Base-by-base conservation (phyloP, 2,888 invertebrate genomes). In the Fragum whitleyi region DNA sequence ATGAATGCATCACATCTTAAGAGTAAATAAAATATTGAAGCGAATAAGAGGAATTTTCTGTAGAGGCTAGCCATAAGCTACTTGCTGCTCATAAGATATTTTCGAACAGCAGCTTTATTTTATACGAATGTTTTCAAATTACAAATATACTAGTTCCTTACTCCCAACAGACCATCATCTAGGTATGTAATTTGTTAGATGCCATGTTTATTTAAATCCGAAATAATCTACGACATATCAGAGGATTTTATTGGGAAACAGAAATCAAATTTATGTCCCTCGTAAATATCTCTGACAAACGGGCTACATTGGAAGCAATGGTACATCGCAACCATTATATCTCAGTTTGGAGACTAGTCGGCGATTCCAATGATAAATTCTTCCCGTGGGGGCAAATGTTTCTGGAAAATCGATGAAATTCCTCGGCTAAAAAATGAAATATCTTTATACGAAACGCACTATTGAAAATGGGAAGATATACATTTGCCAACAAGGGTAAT, bases 201-300 rank as follows among this genome's bases (percentile, higher is more conserved):
- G 42, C 42, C 65, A 65, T 42, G 26, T 39, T 42, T 26, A 65
- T 65, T 42, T 19, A 65, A 65, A 65, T 65, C 65, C n/a, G 42
- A 23, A n/a, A 65, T 42, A 23, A 65, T 65, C 65, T 65, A 65
- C 21, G 65, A 65, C 36, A 9, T 5, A 42, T 29, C 42, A 42
- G 5, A 42, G 21, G 23, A 19, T 65, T 65, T 65, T 65, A 65
- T 39, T 36, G 14, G 65, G 21, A 28, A 21, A 21, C 26, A 65
- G 65, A 42, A 65, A 65, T 65, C 65, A 65, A 42, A 65, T 65
- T 65, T 65, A 65, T 65, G 29, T 42, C 42, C 26, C 39, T 42
- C 65, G 23, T 65, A 42, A 65, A 65, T 42, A 65, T 65, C 16
- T 23, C 42, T 65, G 65, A 42, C 65, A 42, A 65, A 65, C 65